These are phyloP conservation scores for Tragopan temminckii DNA, from an alignment of 2,797 vertebrate species.

Conservation along the genomic window DNA sequence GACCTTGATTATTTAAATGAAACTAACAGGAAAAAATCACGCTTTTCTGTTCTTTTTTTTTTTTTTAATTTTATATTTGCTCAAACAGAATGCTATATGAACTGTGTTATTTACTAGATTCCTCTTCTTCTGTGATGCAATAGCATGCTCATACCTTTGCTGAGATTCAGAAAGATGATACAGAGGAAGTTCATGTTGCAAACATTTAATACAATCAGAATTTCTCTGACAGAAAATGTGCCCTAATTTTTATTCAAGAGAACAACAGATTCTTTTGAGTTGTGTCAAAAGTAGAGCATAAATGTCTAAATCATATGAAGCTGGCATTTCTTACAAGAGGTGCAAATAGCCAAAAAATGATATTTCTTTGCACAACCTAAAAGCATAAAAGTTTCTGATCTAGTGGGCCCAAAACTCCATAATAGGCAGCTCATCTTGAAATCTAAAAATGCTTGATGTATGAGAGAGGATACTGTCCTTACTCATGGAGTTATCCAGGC, in stretches of 20 bases:
- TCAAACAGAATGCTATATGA: background rate
- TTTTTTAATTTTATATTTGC: background rate
- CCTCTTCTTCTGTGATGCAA: background rate
- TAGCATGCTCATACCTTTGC: background rate
- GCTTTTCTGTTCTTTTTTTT: background rate
- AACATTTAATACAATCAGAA: background rate
- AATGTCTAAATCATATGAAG: background rate
- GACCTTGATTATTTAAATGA: constrained; percentile 64
- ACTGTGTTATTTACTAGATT: background rate
- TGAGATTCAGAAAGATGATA: background rate
- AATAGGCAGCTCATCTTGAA: background rate
- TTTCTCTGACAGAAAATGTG: background rate
- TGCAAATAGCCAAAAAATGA: background rate
- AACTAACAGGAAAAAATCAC: constrained; percentile 40
- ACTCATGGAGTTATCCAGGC: background rate
- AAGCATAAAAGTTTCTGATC: background rate
- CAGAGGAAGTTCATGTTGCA: background rate
- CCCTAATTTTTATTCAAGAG: background rate
- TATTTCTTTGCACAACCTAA: background rate
- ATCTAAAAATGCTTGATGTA: background rate
- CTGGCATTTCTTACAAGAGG: background rate
- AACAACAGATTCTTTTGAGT: background rate
- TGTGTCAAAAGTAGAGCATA: background rate
- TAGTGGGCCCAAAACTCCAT: background rate
- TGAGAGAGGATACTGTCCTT: background rate